Evolutionary conservation across 2,113 vertebrate species (phyloP), one percentile per base, ranked within the genome.

Genomic region (Xenopus borealis): DNA sequence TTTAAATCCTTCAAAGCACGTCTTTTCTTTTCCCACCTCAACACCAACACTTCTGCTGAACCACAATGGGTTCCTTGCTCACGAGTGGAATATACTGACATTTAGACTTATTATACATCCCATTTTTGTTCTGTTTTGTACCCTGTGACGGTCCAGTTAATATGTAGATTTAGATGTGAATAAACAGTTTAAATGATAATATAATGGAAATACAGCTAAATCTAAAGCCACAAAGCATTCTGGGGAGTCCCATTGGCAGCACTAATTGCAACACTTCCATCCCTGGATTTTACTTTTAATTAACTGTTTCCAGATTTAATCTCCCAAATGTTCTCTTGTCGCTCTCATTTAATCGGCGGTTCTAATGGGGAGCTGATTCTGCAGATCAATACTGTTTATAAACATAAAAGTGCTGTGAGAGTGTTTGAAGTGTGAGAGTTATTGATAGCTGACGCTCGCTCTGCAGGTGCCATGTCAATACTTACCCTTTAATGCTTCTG

Each of bases 361-460:
- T 85, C 92, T 90, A 86, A 94, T 93, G 94, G 93, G 88, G 86
- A 92, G 91, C 90, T 96, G 91, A 94, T 95, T 95, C 94, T 96
- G 94, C 94, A 94, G 94, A 92, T 98, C 96, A 88, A 97, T 98
- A 94, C 89, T 96, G 94, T 98, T 98, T 95, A 96, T 95, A 90
- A 94, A 96, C 96, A 97, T 99, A 93, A 99, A 98, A 99, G 97
- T 88, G 0, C n/a, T 85, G 83, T 83, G 89, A 82, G 81, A 33
- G 86, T 89, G 93, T 97, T 96, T 99, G 96, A 98, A 97, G 93
- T 94, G 88, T 82, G 85, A 90, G 84, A 77, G 92, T 94, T 94
- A 95, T 96, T 95, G 81, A 98, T 97, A 92, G 90, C 90, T 89
- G 92, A 90, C 93, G 92, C 87, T 27, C 72, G 46, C 91, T 85